Evolutionary conservation across 2,888 invertebrate species (phyloP), one percentile per base, ranked within the genome.

Genomic region (Cynaeus angustus): DNA sequence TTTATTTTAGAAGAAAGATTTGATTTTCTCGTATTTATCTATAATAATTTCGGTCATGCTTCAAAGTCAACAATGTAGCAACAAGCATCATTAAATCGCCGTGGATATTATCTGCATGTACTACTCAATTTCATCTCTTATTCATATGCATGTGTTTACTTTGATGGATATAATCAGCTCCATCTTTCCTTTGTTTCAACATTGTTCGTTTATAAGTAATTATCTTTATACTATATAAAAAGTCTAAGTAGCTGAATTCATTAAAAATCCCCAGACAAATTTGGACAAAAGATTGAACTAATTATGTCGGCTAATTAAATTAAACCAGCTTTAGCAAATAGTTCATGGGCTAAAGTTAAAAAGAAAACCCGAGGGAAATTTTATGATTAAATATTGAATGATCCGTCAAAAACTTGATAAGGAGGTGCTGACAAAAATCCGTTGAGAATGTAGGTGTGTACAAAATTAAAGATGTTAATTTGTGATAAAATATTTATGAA

Each of bases 291-390:
- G 46, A 59, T 59, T 45, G 33, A 45, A 45, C 59, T 59, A 30
- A 59, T 59, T 59, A 59, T 59, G 59, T 48, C 13, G 46, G 33
- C 46, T 59, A 59, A 59, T 59, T 59, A 59, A 59, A 59, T 59
- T 46, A 59, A 28, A 48, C 30, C 37, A n/a, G 59, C 46, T 59
- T n/a, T 59, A n/a, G 59, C 46, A 59, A 59, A 59, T 58, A 58
- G 56, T 56, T 52, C 41, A 56, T 10, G 59, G 33, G 13, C 13
- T n/a, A 43, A 59, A 26, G 10, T 59, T 46, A 37, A 59, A 58
- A 48, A 45, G 59, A 45, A 46, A 45, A 6, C 59, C n/a, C 59
- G n/a, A 33, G 59, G 46, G 59, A 59, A 59, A 59, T 59, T 59
- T 59, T 59, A 46, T 59, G 13, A 45, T 59, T 59, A 59, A 59